phyloP scores from a whole-genome alignment of 2,797 vertebrate species.

The Tenualosa ilisha region DNA sequence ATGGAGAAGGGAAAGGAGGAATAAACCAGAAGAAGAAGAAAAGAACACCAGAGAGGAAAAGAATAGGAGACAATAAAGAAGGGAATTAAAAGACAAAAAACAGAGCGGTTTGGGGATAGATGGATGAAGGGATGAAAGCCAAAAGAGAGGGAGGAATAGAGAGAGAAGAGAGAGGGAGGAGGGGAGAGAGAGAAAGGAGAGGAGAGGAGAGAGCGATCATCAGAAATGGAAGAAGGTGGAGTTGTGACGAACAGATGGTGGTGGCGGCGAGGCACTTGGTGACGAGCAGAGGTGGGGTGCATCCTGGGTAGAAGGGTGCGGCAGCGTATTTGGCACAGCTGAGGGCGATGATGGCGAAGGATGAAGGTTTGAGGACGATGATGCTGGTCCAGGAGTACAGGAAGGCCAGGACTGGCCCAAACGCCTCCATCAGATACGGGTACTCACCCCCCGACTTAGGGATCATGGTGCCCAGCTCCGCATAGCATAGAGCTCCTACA shows the following conservation, averaged over 20 bases:
- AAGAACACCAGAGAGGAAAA: too few species aligned
- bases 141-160: too few species aligned
- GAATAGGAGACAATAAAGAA: too few species aligned
- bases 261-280: constrained; percentile 85
- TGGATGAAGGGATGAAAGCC: too few species aligned
- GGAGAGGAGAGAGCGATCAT: background rate
- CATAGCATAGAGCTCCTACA: constrained; percentile 90
- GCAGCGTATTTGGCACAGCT: constrained; percentile 88
- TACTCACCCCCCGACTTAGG: constrained; percentile 93
- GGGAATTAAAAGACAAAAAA: too few species aligned
- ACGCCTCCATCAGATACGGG: constrained; percentile 87
- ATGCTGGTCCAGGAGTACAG: constrained; percentile 90
- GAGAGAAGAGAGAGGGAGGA: too few species aligned
- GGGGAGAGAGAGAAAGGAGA: background rate
- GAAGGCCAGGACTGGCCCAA: constrained; percentile 83
- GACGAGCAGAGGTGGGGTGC: constrained; percentile 75
- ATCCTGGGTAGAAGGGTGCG: constrained; percentile 85
- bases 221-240: too few species aligned
- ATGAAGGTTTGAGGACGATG: constrained; percentile 87
- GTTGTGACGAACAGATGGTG: constrained; percentile 75
- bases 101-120: too few species aligned
- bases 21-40: too few species aligned
- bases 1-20: too few species aligned
- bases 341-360: constrained; percentile 90
- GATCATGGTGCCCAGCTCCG: constrained; percentile 95